Percentiles rank a stretch among this genome's conserved stretches.
phyloP scores from a whole-genome alignment of 1,140 invertebrate species.

The Tachypleus tridentatus region DNA sequence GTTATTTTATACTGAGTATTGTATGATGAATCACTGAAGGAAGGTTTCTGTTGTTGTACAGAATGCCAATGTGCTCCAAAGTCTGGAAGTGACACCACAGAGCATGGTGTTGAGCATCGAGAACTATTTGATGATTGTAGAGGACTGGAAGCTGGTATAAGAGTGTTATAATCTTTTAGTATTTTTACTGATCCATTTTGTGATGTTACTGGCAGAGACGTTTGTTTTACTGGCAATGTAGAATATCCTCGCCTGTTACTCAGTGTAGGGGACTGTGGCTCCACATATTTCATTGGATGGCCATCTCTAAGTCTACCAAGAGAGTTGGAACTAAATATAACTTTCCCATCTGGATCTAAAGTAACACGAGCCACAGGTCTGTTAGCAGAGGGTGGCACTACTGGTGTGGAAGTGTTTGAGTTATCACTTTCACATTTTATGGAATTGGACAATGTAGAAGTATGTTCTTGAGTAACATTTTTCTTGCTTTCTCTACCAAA shows the following conservation, averaged over 20 bases:
- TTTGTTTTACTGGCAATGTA: slow-evolving; percentile 18
- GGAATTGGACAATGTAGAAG: no score
- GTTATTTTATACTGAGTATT: no score
- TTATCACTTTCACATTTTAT: no score
- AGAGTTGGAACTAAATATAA: slow-evolving; percentile 79
- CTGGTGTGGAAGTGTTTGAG: no score
- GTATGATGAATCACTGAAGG: no score
- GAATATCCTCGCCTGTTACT: slow-evolving; percentile 18
- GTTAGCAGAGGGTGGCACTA: slow-evolving; percentile 25
- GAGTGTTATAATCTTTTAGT: background rate
- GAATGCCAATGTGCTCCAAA: no score
- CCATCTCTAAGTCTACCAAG: slow-evolving; percentile 62
- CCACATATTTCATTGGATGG: slow-evolving; percentile 41
- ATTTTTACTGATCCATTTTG: slow-evolving; percentile 6
- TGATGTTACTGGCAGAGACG: slow-evolving; percentile 1
- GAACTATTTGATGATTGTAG: background rate
- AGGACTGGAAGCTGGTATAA: slow-evolving; percentile 6
- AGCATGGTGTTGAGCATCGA: no score
- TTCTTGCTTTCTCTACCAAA: no score
- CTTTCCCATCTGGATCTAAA: slow-evolving; percentile 73
- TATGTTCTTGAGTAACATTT: no score
- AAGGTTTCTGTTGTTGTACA: no score
- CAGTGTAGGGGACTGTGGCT: slow-evolving; percentile 10
- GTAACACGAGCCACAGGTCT: slow-evolving; percentile 65
- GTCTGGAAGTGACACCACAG: no score